Percentiles rank a stretch among this genome's conserved stretches.
These are phyloP conservation scores for Spodoptera picta DNA, from an alignment of 2,888 invertebrate species.

Conservation along the genomic window DNA sequence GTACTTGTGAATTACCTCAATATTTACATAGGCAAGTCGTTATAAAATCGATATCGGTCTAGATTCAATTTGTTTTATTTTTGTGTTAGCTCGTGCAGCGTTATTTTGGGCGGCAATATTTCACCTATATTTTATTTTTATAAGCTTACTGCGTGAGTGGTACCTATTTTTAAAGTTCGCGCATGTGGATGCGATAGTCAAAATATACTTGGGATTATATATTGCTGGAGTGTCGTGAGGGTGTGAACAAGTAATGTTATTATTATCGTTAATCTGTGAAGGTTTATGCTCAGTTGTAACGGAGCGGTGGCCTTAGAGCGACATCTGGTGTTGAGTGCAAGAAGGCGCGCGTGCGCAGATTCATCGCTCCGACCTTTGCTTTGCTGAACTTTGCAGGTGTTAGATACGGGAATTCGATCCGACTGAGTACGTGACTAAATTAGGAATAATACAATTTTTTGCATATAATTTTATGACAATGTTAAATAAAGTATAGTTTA, in stretches of 20 bases:
- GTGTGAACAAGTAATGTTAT: constrained; percentile 61
- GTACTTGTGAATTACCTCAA: constrained; percentile 20
- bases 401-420: constrained; percentile 35
- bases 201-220: constrained; percentile 68
- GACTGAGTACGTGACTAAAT: constrained; percentile 26
- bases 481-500: neutral
- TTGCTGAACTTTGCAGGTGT: constrained; percentile 66
- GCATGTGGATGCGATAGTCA: constrained; percentile 70
- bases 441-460: constrained; percentile 18
- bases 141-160: constrained; percentile 64
- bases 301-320: constrained; percentile 36
- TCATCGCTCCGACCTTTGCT: constrained; percentile 70
- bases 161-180: constrained; percentile 73
- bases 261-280: constrained; percentile 60
- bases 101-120: constrained; percentile 55
- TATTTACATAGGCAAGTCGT: constrained; percentile 18
- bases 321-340: constrained; percentile 60
- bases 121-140: constrained; percentile 67
- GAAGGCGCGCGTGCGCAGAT: constrained; percentile 65
- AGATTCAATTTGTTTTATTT: constrained; percentile 24
- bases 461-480: neutral
- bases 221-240: constrained; percentile 59
- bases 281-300: constrained; percentile 57
- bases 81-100: constrained; percentile 16
- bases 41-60: constrained; percentile 14